Conservation (phyloP, 2,797 vertebrate species). For the Argyrosomus regius region DNA sequence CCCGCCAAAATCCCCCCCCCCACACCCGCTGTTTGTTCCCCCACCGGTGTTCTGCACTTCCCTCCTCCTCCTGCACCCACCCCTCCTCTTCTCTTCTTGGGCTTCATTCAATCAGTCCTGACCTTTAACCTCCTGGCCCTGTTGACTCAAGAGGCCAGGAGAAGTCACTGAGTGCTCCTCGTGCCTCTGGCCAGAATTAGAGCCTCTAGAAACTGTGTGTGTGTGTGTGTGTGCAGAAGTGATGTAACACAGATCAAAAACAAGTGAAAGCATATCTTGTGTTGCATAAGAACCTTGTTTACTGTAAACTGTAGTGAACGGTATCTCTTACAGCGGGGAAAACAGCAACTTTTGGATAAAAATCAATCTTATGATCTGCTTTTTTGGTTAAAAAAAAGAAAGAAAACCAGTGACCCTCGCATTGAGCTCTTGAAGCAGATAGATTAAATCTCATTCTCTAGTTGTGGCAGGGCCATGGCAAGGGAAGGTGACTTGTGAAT, state of each 20-base stretch:
- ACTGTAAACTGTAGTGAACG: background rate
- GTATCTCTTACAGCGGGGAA: background rate
- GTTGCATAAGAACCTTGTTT: too few species aligned
- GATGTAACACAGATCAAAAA: background rate
- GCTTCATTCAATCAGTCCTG: slow-evolving; percentile 77
- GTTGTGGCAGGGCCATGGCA: background rate
- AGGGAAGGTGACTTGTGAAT: background rate
- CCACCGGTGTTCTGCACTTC: slow-evolving; percentile 21
- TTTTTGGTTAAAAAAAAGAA: background rate
- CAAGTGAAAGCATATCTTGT: background rate
- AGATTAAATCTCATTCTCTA: background rate
- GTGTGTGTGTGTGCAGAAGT: background rate
- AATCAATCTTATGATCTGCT: background rate
- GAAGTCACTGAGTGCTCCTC: slow-evolving; percentile 67
- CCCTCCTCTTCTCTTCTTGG: slow-evolving; percentile 53
- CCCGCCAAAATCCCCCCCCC: slow-evolving; percentile 75
- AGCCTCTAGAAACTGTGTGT: slow-evolving; percentile 15
- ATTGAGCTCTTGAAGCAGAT: background rate
- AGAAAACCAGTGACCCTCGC: background rate
- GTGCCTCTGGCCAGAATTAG: slow-evolving; percentile 68
- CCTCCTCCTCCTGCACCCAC: slow-evolving; percentile 10
- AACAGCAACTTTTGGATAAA: background rate
- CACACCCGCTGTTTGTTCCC: slow-evolving; percentile 48
- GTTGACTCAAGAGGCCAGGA: slow-evolving; percentile 80
- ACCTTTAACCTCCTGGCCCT: slow-evolving; percentile 77